Evolutionary conservation across 2,113 vertebrate genomes (phyloP).

Genomic region (Lepus europaeus): DNA sequence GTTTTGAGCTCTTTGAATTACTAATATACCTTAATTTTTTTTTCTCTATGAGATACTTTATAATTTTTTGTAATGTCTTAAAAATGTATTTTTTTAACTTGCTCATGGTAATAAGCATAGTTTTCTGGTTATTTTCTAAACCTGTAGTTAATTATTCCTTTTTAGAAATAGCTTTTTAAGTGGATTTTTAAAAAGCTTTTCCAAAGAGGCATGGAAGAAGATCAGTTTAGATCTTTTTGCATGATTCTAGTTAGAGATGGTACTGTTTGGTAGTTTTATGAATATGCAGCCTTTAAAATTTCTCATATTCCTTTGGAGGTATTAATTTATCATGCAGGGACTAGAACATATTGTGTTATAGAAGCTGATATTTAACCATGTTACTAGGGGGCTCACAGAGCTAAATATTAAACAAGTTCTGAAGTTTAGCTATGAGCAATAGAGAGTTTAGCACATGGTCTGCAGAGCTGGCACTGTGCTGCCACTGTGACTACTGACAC

Average conservation of each 20-base stretch:
- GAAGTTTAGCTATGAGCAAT: background rate
- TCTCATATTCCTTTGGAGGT: background rate
- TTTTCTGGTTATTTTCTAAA: background rate
- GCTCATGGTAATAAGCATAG: background rate
- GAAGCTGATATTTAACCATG: background rate
- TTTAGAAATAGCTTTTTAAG: background rate
- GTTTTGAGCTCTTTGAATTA: background rate
- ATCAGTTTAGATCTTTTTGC: background rate
- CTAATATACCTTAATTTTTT: background rate
- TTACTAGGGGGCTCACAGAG: background rate
- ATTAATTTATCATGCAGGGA: background rate
- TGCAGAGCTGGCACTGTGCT: background rate
- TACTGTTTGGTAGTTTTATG: background rate
- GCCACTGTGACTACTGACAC: accelerated
- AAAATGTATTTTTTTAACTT: conserved; percentile 9
- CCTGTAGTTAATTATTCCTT: background rate
- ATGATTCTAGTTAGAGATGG: background rate
- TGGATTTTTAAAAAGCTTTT: background rate
- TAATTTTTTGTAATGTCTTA: background rate
- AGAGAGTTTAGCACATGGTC: background rate
- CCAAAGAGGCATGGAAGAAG: background rate
- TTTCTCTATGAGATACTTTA: background rate
- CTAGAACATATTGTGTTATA: background rate
- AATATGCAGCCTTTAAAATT: background rate
- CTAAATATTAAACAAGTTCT: background rate